These are phyloP conservation scores for Vombatus ursinus DNA, from an alignment of 2,113 vertebrate species.

Conservation along the genomic window DNA sequence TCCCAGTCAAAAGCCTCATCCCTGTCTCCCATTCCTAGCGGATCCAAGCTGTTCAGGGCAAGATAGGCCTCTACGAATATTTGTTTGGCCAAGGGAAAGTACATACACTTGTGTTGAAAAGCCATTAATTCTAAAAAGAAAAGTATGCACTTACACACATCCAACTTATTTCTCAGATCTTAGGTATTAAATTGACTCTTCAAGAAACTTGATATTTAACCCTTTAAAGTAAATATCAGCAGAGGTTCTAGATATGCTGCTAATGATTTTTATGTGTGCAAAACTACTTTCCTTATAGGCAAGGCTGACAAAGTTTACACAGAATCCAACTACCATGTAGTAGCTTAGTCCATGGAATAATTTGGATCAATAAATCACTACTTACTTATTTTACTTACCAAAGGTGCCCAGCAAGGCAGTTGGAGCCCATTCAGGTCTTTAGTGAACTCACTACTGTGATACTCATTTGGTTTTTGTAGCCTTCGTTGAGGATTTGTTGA, in stretches of 20 bases:
- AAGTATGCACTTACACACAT: neutral
- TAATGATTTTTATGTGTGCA: neutral
- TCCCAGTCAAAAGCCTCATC: neutral
- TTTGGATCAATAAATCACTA: neutral
- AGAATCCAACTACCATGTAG: neutral
- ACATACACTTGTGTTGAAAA: neutral
- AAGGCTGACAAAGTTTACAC: neutral
- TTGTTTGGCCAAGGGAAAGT: neutral
- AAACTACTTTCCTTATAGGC: neutral
- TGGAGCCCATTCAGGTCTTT: slow-evolving; percentile 31
- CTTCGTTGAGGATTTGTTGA: slow-evolving; percentile 35
- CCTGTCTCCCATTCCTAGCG: neutral
- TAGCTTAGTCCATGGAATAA: neutral
- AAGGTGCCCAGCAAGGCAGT: neutral
- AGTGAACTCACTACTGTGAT: neutral
- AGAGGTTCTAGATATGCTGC: neutral
- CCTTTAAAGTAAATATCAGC: neutral
- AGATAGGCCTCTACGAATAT: neutral
- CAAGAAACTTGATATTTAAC: neutral
- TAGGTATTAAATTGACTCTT: neutral
- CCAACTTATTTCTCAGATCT: neutral
- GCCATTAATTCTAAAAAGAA: neutral
- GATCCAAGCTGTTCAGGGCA: neutral
- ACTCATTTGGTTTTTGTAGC: neutral
- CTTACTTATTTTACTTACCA: neutral